A percentile compares a stretch with the other conserved stretches of the same genome.
Conservation (phyloP, 2,888 invertebrate species). For the Nephrotoma guestfalica region DNA sequence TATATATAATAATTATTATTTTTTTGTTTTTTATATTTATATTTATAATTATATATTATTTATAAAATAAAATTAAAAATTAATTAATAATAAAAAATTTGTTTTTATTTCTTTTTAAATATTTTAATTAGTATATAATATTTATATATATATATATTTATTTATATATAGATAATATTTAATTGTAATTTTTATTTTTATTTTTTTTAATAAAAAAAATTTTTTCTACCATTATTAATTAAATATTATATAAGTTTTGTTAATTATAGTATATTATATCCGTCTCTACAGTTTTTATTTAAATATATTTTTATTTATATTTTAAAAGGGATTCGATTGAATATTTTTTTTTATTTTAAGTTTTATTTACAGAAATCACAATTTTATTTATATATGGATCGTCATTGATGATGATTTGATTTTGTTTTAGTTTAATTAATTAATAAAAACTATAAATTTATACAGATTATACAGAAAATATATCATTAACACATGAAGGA, state of each 20-base stretch:
- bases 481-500: background rate
- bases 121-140: background rate
- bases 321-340: background rate
- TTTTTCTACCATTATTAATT: background rate
- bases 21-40: background rate
- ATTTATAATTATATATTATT: background rate
- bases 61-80: background rate
- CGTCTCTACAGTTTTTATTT: background rate
- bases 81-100: background rate
- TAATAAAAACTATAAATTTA: background rate
- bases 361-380: background rate
- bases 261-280: background rate
- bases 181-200: background rate
- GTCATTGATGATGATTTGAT: background rate
- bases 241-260: background rate
- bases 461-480: background rate
- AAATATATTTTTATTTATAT: background rate
- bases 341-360: background rate
- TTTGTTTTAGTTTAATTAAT: background rate
- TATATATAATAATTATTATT: background rate
- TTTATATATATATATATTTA: background rate
- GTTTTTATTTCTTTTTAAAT: background rate
- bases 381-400: background rate
- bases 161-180: background rate
- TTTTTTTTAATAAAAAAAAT: background rate